These are phyloP conservation scores for Meteorus cinctellus DNA, from an alignment of 2,888 invertebrate species.

Conservation along the genomic window DNA sequence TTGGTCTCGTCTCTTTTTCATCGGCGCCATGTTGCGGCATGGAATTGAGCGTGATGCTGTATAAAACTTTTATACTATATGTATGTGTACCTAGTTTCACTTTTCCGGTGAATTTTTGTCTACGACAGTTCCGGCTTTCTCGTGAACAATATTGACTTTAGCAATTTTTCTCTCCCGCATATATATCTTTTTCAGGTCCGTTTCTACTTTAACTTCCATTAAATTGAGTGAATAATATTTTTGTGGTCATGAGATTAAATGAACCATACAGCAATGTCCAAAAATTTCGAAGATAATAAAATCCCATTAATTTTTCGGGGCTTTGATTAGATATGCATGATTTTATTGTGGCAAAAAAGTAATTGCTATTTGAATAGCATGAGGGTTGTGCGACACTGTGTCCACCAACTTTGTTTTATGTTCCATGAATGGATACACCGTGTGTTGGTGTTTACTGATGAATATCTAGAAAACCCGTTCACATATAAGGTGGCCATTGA, in stretches of 20 bases:
- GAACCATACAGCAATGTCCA: neutral
- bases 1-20: conserved; percentile 41
- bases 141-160: conserved; percentile 28
- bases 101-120: conserved; percentile 38
- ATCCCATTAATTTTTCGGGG: conserved; percentile 57
- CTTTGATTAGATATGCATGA: conserved; percentile 63
- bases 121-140: conserved; percentile 26
- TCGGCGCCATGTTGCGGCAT: conserved; percentile 53
- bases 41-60: conserved; percentile 52
- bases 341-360: conserved; percentile 61
- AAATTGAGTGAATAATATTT: conserved; percentile 54
- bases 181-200: neutral
- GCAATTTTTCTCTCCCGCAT: neutral
- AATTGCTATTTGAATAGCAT: conserved; percentile 40
- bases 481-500: too few species aligned
- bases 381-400: conserved; percentile 16
- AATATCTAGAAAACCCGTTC: too few species aligned
- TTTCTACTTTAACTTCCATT: conserved; percentile 50
- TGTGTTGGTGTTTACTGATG: neutral
- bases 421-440: neutral
- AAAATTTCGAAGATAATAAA: conserved; percentile 56
- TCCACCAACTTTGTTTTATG: conserved; percentile 12
- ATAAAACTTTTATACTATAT: conserved; percentile 33
- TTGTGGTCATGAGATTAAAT: neutral
- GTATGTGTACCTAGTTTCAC: conserved; percentile 16